Conservation (phyloP, 2,113 vertebrate genomes). For the Pipa parva region DNA sequence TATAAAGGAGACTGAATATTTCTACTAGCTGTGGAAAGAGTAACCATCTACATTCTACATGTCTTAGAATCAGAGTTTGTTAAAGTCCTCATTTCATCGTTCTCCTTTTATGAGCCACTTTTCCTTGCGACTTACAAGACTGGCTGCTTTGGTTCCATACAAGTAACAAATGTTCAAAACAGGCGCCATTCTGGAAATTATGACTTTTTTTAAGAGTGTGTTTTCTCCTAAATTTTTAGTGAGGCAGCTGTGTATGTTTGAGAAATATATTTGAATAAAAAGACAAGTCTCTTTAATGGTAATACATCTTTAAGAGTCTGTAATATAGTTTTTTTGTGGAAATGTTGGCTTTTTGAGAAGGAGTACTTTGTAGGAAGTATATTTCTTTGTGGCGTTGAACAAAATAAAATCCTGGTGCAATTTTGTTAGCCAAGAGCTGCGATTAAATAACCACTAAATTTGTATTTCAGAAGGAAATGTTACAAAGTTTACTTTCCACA, state of each 20-base stretch:
- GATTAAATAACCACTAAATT: conserved; percentile 16
- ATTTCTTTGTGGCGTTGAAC: too few species aligned
- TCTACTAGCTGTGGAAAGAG: conserved; percentile 57
- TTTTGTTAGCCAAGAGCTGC: not conserved
- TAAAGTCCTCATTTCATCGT: conserved; percentile 52
- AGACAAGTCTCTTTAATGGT: conserved; percentile 10
- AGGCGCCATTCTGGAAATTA: conserved; percentile 38
- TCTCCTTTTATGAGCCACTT: conserved; percentile 54
- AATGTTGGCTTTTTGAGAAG: too few species aligned
- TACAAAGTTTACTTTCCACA: not conserved
- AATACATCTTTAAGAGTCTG: too few species aligned
- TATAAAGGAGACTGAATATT: conserved; percentile 67
- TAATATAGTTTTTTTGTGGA: too few species aligned
- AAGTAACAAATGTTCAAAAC: conserved; percentile 36
- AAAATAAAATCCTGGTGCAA: not conserved
- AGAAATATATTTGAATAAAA: conserved; percentile 14
- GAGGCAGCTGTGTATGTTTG: not conserved
- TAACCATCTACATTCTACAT: conserved; percentile 50
- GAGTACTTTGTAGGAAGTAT: too few species aligned
- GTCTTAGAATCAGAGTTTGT: conserved; percentile 52
- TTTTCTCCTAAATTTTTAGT: conserved; percentile 21
- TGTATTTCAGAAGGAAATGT: not conserved
- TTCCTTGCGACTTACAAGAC: conserved; percentile 46
- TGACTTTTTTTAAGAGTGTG: conserved; percentile 1
- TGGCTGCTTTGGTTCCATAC: conserved; percentile 39